Percentiles rank a stretch among this genome's conserved stretches.
Conservation (phyloP, 2,888 invertebrate genomes). For the Chouioia cunea region DNA sequence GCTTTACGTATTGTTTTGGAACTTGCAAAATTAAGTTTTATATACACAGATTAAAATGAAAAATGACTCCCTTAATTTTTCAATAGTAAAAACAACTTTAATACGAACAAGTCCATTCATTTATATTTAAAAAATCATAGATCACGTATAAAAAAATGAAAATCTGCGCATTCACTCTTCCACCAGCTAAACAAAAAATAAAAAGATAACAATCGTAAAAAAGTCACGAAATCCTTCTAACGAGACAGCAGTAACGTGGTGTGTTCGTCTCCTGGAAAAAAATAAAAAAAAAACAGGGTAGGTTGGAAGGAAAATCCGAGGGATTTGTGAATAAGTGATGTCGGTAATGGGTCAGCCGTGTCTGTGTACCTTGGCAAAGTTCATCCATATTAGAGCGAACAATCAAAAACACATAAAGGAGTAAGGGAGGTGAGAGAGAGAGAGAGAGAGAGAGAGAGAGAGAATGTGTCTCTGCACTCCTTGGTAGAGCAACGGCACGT, state of each 20-base stretch:
- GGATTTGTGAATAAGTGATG: slow-evolving; percentile 34
- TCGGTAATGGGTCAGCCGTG: slow-evolving; percentile 38
- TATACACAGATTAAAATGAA: no score
- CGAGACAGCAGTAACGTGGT: neutral
- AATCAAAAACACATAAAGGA: slow-evolving; percentile 47
- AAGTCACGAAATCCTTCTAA: slow-evolving; percentile 18
- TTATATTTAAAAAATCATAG: slow-evolving; percentile 6
- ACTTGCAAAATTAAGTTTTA: no score
- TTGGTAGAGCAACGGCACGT: slow-evolving; percentile 18
- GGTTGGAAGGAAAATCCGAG: slow-evolving; percentile 19
- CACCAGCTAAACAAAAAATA: neutral
- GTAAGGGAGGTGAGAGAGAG: slow-evolving; percentile 23
- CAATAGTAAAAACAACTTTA: no score
- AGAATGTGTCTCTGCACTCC: no score
- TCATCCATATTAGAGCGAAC: slow-evolving; percentile 47
- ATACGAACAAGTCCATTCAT: no score
- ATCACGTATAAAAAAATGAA: neutral
- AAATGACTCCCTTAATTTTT: no score
- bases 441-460: no score
- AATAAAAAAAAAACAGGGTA: no score
- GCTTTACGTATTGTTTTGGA: no score
- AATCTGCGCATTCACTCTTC: neutral
- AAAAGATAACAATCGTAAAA: neutral
- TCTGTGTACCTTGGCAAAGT: slow-evolving; percentile 38
- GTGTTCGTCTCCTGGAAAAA: no score